phyloP scores from a whole-genome alignment of 1,140 invertebrate species.

The Drosophila lowei region DNA sequence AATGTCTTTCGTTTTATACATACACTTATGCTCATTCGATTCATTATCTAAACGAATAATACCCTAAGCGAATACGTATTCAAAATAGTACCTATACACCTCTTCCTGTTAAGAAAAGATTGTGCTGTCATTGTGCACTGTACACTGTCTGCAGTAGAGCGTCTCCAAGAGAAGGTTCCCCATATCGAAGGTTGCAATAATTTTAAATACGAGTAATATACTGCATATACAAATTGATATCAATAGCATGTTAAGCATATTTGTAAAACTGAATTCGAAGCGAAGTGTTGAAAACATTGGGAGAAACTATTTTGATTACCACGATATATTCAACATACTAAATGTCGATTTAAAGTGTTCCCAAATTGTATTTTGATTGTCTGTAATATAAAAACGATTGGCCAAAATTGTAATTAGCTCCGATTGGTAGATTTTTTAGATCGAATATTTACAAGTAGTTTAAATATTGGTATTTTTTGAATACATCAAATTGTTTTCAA shows the following conservation, averaged over 20 bases:
- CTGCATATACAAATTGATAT: constrained; percentile 56
- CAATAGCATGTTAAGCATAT: constrained; percentile 59
- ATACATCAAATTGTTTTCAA: too few species aligned
- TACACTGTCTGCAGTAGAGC: constrained; percentile 5
- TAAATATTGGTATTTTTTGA: constrained; percentile 30
- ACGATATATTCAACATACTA: too few species aligned
- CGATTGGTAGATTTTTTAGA: constrained; percentile 21
- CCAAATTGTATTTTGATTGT: constrained; percentile 18
- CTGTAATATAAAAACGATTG: constrained; percentile 42
- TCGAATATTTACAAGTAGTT: constrained; percentile 39
- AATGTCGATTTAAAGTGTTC: too few species aligned
- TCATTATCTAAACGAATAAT: constrained; percentile 6
- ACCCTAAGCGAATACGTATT: constrained; percentile 29
- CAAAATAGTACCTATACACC: constrained; percentile 49
- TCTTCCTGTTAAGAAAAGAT: constrained; percentile 58
- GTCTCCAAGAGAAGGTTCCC: constrained; percentile 34
- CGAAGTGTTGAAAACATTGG: constrained; percentile 33
- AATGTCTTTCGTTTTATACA: constrained; percentile 46
- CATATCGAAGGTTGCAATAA: constrained; percentile 55
- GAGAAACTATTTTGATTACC: not conserved
- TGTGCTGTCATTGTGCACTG: constrained; percentile 20
- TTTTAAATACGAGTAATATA: constrained; percentile 41
- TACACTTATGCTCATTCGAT: constrained; percentile 29
- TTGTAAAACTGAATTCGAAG: constrained; percentile 23
- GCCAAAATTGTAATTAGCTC: constrained; percentile 45